Base-by-base conservation (phyloP, 2,888 invertebrate genomes). In the Lasioglossum calceatum region DNA sequence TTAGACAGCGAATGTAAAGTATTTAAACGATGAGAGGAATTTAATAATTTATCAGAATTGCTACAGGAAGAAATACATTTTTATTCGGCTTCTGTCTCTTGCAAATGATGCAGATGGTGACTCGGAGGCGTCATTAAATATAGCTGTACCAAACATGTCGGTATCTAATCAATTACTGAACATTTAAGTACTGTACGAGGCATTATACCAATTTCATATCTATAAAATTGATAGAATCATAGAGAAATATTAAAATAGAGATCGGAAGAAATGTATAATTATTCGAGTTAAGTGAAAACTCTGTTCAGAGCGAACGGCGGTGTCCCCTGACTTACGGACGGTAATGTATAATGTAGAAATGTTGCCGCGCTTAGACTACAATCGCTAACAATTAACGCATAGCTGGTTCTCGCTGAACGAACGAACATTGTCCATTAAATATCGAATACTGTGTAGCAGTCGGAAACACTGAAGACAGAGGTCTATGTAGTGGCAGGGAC, bases 391-490 rank as follows among this genome's bases (percentile, higher is more conserved):
- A 71, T 77, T 80, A 84, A 81, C 27, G 54, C 47, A 32, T 78
- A 76, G 50, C 39, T 81, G 36, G 58, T 80, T 76, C 72, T 58
- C 58, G 72, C 36, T 27, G 8, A n/a, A 23, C 42, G 61, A 75
- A 84, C 61, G 44, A 61, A 84, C 71, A 39, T 44, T 36, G 73
- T 80, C 82, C 71, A 47, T 75, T 72, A 44, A 44, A 74, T 78
- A 80, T 85, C 81, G 32, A 85, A 85, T 91, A 91, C 91, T 91
- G 91, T 88, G 81, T 83, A 89, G 77, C 88, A 85, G 73, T 91
- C 87, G 72, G 83, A 82, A 89, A 85, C 84, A 70, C 81, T 61
- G 78, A 83, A 82, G 86, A 82, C 81, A 76, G 75, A 77, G 83
- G 72, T 78, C 78, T 79, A 61, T 54, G 70, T 58, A 71, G 23